A percentile compares a stretch with the other conserved stretches of the same genome.
phyloP scores from a whole-genome alignment of 1,140 invertebrate genomes.

The Vanessa atalanta region DNA sequence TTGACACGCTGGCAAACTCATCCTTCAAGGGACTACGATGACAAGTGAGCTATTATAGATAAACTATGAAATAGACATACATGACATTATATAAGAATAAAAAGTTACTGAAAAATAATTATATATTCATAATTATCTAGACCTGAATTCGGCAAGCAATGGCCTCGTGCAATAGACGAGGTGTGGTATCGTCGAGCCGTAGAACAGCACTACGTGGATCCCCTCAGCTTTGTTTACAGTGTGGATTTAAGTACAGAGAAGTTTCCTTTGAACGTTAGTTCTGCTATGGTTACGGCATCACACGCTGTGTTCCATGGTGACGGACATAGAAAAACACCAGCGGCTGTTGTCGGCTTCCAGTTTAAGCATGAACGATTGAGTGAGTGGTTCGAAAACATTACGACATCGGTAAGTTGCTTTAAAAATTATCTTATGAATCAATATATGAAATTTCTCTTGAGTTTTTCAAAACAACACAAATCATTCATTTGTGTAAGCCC shows the following conservation, averaged over 20 bases:
- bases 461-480: too few species aligned
- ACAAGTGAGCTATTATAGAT: constrained; percentile 52
- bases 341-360: constrained; percentile 95
- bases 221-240: constrained; percentile 91
- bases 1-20: constrained; percentile 93
- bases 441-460: too few species aligned
- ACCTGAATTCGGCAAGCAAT: constrained; percentile 81
- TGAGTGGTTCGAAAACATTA: constrained; percentile 90
- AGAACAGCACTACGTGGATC: constrained; percentile 90
- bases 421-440: constrained; percentile 7
- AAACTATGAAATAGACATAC: too few species aligned
- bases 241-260: constrained; percentile 67
- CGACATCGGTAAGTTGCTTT: constrained; percentile 80
- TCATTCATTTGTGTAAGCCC: too few species aligned
- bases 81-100: too few species aligned
- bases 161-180: constrained; percentile 93
- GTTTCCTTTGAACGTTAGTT: constrained; percentile 60
- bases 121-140: constrained; percentile 48
- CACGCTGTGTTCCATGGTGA: constrained; percentile 90
- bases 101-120: neutral
- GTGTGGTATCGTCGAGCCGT: constrained; percentile 96
- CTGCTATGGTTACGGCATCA: constrained; percentile 90
- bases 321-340: constrained; percentile 86
- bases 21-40: constrained; percentile 75
- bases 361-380: constrained; percentile 89